Conservation (phyloP, 2,113 vertebrate genomes). For the Lichenostomus cassidix region DNA sequence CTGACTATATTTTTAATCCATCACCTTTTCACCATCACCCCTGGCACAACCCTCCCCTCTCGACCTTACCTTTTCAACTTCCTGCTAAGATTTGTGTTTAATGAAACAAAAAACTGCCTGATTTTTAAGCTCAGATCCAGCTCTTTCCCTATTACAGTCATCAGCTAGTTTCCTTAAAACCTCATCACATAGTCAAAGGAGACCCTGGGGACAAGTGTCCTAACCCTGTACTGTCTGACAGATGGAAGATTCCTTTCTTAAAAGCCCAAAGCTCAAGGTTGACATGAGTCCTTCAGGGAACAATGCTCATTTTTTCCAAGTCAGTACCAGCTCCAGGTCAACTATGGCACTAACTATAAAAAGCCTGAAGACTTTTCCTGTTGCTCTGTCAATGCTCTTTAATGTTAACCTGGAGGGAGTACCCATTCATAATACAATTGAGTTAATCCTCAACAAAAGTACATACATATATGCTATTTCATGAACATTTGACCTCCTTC, state of each 20-base stretch:
- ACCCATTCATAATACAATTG: background rate
- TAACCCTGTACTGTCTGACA: background rate
- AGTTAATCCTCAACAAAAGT: constrained; percentile 2
- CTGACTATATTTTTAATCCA: constrained; percentile 15
- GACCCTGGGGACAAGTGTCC: constrained; percentile 13
- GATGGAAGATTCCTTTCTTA: constrained; percentile 41
- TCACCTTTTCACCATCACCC: background rate
- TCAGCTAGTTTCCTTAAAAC: constrained; percentile 54
- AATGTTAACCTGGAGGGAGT: constrained; percentile 32
- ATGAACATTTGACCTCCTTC: constrained; percentile 68
- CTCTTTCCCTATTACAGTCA: background rate
- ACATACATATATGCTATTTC: background rate
- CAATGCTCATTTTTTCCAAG: constrained; percentile 32
- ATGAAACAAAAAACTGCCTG: constrained; percentile 45
- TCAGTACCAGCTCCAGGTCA: constrained; percentile 26
- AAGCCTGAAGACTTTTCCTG: constrained; percentile 43
- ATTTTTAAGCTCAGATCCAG: constrained; percentile 10
- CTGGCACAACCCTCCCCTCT: background rate
- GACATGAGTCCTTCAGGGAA: constrained; percentile 38
- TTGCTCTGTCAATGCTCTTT: constrained; percentile 32
- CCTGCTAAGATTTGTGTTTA: constrained; percentile 35
- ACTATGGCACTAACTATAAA: constrained; percentile 29
- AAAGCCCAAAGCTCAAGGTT: constrained; percentile 37
- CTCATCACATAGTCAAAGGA: constrained; percentile 47
- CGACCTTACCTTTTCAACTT: constrained; percentile 64